Percentiles rank a stretch among this genome's conserved stretches.
phyloP scores from a whole-genome alignment of 64 coral and sea anemone species.

The Stichodactyla helianthus region DNA sequence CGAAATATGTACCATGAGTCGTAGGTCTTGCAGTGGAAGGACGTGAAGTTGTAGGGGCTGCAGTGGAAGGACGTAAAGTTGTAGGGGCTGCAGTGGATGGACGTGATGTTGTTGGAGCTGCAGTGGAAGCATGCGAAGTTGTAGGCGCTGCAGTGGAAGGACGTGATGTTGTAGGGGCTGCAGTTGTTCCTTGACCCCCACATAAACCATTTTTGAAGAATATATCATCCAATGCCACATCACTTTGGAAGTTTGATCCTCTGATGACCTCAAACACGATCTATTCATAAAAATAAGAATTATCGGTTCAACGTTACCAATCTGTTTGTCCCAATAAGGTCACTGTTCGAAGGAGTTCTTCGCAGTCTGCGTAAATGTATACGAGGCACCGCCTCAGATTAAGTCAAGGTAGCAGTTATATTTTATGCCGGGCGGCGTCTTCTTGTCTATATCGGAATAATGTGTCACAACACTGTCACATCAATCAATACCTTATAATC shows the following conservation, averaged over 20 bases:
- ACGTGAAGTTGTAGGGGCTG: neutral
- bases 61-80: neutral
- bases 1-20: neutral
- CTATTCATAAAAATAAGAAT: neutral
- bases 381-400: too few relatives aligned
- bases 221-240: neutral
- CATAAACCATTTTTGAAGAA: neutral
- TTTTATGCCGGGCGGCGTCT: too few relatives aligned
- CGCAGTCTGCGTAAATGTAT: too few relatives aligned
- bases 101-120: too few relatives aligned
- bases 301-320: too few relatives aligned
- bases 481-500: conserved; percentile 19
- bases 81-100: neutral
- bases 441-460: too few relatives aligned
- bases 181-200: neutral
- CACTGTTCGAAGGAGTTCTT: too few relatives aligned
- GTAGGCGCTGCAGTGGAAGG: neutral
- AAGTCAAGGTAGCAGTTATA: too few relatives aligned
- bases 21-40: neutral
- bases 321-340: too few relatives aligned
- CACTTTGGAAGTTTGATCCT: neutral
- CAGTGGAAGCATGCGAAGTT: too few relatives aligned
- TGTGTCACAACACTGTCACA: too few relatives aligned
- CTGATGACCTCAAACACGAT: neutral
- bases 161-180: neutral